Conservation (phyloP, 2,888 invertebrate species). For the Drosophila anomelani region DNA sequence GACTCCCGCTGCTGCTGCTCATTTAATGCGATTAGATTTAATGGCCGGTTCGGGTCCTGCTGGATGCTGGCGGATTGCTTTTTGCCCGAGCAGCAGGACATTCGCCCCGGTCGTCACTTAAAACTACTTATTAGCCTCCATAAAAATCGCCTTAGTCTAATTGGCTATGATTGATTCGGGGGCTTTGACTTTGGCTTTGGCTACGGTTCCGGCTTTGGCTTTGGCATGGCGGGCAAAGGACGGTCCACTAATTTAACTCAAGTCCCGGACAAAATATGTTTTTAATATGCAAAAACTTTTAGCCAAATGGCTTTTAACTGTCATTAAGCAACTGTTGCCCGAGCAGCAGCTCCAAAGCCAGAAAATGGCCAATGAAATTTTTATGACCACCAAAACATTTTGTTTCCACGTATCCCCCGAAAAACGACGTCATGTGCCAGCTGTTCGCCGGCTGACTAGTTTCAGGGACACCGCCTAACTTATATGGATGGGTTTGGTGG, state of each 20-base stretch:
- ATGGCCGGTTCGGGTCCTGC: slow-evolving; percentile 64
- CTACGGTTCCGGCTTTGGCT: neutral
- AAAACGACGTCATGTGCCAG: slow-evolving; percentile 49
- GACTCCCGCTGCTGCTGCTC: slow-evolving; percentile 60
- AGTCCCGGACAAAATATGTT: slow-evolving; percentile 63
- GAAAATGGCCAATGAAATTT: slow-evolving; percentile 77
- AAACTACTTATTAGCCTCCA: slow-evolving; percentile 67
- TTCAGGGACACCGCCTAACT: slow-evolving; percentile 29
- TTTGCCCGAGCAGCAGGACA: slow-evolving; percentile 56
- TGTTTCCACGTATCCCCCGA: slow-evolving; percentile 47
- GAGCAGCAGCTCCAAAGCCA: slow-evolving; percentile 32
- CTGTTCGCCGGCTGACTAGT: slow-evolving; percentile 30
- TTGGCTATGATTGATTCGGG: slow-evolving; percentile 70
- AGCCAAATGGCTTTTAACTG: slow-evolving; percentile 77
- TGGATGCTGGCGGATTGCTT: slow-evolving; percentile 32
- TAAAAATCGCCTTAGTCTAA: slow-evolving; percentile 76
- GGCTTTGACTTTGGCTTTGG: slow-evolving; percentile 13
- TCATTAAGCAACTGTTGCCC: slow-evolving; percentile 77
- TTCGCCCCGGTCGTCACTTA: slow-evolving; percentile 52
- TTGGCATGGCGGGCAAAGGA: slow-evolving; percentile 1
- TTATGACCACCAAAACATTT: slow-evolving; percentile 63
- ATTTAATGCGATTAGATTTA: slow-evolving; percentile 82
- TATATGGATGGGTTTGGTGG: slow-evolving; percentile 13
- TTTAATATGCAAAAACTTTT: slow-evolving; percentile 78
- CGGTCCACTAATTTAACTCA: slow-evolving; percentile 58